Evolutionary conservation across 37 sponge, comb jelly and placozoan species (phyloP).

Genomic region (Beroe ovata): DNA sequence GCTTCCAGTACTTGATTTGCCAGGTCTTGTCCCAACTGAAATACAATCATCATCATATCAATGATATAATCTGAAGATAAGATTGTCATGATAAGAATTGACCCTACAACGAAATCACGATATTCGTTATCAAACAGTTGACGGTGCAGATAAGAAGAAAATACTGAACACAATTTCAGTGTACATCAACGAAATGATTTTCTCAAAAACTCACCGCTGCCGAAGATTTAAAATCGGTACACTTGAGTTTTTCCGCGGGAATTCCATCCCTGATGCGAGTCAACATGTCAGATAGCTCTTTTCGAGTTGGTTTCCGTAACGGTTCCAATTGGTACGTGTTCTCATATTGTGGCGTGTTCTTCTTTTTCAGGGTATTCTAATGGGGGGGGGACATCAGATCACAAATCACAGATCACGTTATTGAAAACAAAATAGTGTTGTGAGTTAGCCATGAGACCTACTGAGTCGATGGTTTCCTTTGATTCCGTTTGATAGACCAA

Average conservation of each 20-base stretch:
- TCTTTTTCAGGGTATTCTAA: neutral
- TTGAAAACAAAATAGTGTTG: no score
- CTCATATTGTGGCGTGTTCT: constrained; percentile 18
- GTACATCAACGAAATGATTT: no score
- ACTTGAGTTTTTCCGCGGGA: neutral
- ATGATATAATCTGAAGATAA: neutral
- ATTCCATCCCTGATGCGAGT: neutral
- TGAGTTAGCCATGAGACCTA: neutral
- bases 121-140: no score
- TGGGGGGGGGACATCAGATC: no score
- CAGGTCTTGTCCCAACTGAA: constrained; percentile 41
- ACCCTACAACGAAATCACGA: neutral
- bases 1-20: constrained; percentile 9
- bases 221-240: neutral
- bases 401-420: no score
- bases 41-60: neutral
- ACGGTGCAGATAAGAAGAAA: no score
- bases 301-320: constrained; percentile 4
- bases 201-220: no score
- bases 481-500: constrained; percentile 39
- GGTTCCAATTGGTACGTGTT: constrained; percentile 53
- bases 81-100: neutral
- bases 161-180: no score
- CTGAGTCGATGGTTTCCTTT: constrained; percentile 29
- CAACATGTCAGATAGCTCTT: constrained; percentile 18